Evolutionary conservation across 2,888 invertebrate genomes (phyloP), one percentile per base, ranked within the genome.

Genomic region (Colostygia pectinataria): DNA sequence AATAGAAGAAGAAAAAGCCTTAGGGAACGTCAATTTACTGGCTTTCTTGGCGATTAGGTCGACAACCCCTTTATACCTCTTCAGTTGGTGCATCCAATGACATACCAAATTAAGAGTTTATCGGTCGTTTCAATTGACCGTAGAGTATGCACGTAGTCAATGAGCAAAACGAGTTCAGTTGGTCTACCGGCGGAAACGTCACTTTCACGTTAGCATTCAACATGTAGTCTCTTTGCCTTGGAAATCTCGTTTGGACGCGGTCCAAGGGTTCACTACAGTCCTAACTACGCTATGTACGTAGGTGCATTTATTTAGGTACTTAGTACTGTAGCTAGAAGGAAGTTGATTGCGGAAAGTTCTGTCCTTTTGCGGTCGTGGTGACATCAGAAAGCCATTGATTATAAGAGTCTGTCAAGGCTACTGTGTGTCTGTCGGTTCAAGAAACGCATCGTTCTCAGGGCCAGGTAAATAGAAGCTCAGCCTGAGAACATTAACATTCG

Each of bases 201-300:
- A 42, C 45, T 52, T 55, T 55, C 54, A 51, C 32, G 44, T 41
- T 49, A 42, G 32, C 38, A 45, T 32, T 50, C 50, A 50, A 34
- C 51, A 33, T 33, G 34, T 38, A 24, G 13, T 31, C 31, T 13
- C 12, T 47, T 36, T 24, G 36, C 41, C 51, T 51, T 51, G 51
- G 44, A 44, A 45, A 50, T 45, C 31, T 14, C 37, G 15, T 25
- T 50, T 51, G 51, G 51, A 45, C 27, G 15, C 25, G 14, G 24
- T 51, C 51, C 45, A 51, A 51, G 27, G 41, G 27, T 20, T n/a
- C n/a, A n/a, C n/a, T n/a, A n/a, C n/a, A n/a, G n/a, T n/a, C n/a
- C n/a, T n/a, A n/a, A n/a, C n/a, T n/a, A n/a, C n/a, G n/a, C n/a
- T n/a, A n/a, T n/a, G n/a, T n/a, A n/a, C n/a, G n/a, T n/a, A n/a